These are phyloP conservation scores for Oncorhynchus kisutch DNA, from an alignment of 2,113 vertebrate species.

Conservation along the genomic window DNA sequence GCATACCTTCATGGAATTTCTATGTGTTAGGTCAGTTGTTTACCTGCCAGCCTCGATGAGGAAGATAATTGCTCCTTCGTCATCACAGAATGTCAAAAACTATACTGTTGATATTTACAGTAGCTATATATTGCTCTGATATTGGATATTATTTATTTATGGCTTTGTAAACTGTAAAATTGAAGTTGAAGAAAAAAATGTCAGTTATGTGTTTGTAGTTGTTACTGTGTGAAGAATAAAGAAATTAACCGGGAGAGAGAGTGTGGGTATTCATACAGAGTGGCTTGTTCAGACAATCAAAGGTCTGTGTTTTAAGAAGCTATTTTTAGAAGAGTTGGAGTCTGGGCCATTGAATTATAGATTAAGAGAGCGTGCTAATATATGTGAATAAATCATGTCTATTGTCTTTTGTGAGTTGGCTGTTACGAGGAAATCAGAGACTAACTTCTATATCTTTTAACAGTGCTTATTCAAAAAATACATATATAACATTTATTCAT, in stretches of 20 bases:
- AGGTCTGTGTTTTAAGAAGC: conserved; percentile 62
- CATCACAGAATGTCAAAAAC: too few relatives aligned
- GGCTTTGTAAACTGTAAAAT: conserved; percentile 39
- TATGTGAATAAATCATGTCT: conserved; percentile 74
- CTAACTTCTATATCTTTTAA: conserved; percentile 34
- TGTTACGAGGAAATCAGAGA: conserved; percentile 17
- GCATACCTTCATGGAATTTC: neutral
- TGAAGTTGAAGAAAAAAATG: conserved; percentile 51
- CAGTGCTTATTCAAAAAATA: neutral
- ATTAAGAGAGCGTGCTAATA: conserved; percentile 68
- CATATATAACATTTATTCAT: neutral
- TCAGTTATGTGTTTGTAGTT: conserved; percentile 56
- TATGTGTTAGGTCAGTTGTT: too few relatives aligned
- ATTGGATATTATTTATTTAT: conserved; percentile 4
- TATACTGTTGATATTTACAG: too few relatives aligned
- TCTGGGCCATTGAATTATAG: conserved; percentile 69
- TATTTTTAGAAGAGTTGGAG: conserved; percentile 69
- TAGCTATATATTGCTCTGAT: neutral
- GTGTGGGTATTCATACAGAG: conserved; percentile 38
- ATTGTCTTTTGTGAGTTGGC: conserved; percentile 58
- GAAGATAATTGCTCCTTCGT: too few relatives aligned
- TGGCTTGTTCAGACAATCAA: conserved; percentile 63
- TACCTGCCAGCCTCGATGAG: too few relatives aligned
- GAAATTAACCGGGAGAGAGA: conserved; percentile 24
- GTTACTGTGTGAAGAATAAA: conserved; percentile 53